These are phyloP conservation scores for Lampropteryx suffumata DNA, from an alignment of 2,888 invertebrate species.

Conservation along the genomic window DNA sequence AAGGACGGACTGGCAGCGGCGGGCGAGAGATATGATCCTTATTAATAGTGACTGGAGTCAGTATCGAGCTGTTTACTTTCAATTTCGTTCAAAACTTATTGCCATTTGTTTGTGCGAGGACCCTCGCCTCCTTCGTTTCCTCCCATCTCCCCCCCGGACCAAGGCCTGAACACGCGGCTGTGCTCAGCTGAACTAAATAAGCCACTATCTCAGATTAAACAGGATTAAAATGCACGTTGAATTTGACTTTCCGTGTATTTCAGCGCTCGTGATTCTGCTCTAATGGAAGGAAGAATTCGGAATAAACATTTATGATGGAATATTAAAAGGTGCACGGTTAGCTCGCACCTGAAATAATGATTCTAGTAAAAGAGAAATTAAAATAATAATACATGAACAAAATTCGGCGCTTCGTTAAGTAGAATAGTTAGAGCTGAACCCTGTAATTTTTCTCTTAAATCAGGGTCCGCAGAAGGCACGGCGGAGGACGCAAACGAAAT, in stretches of 20 bases:
- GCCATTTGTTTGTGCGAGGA: constrained; percentile 42
- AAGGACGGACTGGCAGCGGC: neutral
- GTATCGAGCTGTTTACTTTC: constrained; percentile 56
- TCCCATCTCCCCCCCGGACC: neutral
- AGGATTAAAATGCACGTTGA: constrained; percentile 17
- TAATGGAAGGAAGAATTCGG: constrained; percentile 1
- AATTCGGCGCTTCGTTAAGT: constrained; percentile 27
- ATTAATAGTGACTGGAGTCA: constrained; percentile 27
- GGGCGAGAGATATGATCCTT: constrained; percentile 23
- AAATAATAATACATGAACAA: constrained; percentile 7
- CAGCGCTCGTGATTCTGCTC: constrained; percentile 5
- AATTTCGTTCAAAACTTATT: constrained; percentile 58
- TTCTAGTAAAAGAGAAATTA: neutral
- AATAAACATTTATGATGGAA: neutral
- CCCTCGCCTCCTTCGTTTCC: constrained; percentile 4
- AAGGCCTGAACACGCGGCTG: constrained; percentile 4
- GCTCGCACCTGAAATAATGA: neutral
- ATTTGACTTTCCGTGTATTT: constrained; percentile 21
- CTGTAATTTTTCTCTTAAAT: constrained; percentile 41
- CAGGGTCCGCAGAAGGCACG: constrained; percentile 25
- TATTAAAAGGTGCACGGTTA: neutral
- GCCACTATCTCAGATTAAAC: constrained; percentile 30
- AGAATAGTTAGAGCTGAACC: constrained; percentile 41
- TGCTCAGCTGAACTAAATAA: constrained; percentile 25
- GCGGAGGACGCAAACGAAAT: constrained; percentile 42